Base-by-base conservation (phyloP, 2,797 vertebrate genomes). In the Pseudotriccus pelzelni region DNA sequence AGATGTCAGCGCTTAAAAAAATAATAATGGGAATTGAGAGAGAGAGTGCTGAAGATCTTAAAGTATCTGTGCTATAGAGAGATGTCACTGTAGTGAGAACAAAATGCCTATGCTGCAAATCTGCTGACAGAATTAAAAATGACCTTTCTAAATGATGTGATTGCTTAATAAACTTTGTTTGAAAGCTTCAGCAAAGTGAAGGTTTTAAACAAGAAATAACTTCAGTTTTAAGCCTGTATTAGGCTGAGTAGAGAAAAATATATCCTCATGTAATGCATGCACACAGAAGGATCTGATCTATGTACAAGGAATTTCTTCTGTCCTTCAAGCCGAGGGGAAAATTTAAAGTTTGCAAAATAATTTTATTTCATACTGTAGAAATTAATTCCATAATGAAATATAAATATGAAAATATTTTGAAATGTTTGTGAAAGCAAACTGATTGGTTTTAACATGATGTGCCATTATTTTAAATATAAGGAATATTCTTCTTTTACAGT, bases 111-210 rank as follows among this genome's bases (percentile, higher is more conserved):
- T 67, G 34, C 84, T 96, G 87, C 70, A 89, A 17, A 89, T 90
- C 32, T 93, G 53, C 44, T 78, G 82, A 62, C 75, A 32, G 80
- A 94, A 94, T 91, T 95, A 76, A 95, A 96, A 92, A 83, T 90
- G 9, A 64, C 52, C 81, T 96, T 64, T 91, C 30, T 95, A 81
- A 95, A 49, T 84, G 0, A 77, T 46, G 46, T 36, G 28, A 64
- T 87, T 89, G 30, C 59, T 81, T 70, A 66, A 81, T 50, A 62
- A 91, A 64, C 34, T 70, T 91, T 76, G 32, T 87, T 94, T 76
- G 39, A 82, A 84, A 75, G 85, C 66, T 56, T 85, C 25, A 80
- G 47, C 23, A 6, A 92, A 82, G 28, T 75, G 24, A 56, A 68
- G 36, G 44, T 75, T 93, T 93, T 90, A 20, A 64, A 24, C 23